phyloP scores from a whole-genome alignment of 2,888 invertebrate species.

The Pyrgus malvae region DNA sequence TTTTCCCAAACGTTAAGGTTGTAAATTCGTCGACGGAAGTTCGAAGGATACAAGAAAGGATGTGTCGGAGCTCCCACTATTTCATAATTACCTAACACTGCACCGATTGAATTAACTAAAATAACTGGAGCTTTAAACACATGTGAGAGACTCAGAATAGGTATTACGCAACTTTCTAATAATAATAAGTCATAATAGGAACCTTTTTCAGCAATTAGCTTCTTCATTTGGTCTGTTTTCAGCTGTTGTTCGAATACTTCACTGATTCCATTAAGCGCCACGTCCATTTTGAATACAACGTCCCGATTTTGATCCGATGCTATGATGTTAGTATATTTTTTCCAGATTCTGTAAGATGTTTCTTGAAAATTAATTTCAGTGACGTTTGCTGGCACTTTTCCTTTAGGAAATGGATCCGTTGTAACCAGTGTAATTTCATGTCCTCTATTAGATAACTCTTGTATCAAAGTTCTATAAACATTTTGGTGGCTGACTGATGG shows the following conservation, averaged over 20 bases:
- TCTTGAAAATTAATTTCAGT: constrained; percentile 54
- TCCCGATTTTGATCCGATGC: constrained; percentile 2
- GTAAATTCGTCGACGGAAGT: constrained; percentile 34
- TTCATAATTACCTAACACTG: constrained; percentile 35
- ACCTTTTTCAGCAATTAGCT: constrained; percentile 33
- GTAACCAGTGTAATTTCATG: constrained; percentile 60
- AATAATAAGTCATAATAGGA: constrained; percentile 47
- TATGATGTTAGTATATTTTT: constrained; percentile 1
- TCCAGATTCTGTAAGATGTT: constrained; percentile 47
- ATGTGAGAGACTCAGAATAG: constrained; percentile 44
- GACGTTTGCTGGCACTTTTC: constrained; percentile 46
- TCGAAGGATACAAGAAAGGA: constrained; percentile 37
- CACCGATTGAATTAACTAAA: constrained; percentile 47
- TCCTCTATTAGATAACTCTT: constrained; percentile 50
- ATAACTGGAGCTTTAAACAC: constrained; percentile 52
- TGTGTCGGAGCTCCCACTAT: constrained; percentile 39
- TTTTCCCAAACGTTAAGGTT: constrained; percentile 46
- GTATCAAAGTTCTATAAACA: constrained; percentile 46
- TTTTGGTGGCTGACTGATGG: constrained; percentile 54
- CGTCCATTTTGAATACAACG: neutral
- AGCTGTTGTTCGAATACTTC: neutral
- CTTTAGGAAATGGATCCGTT: constrained; percentile 47
- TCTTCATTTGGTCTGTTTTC: constrained; percentile 29
- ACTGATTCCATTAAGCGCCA: neutral
- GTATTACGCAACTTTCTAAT: constrained; percentile 43